Conservation (phyloP, 2,113 vertebrate species). For the Elanus axillaris region DNA sequence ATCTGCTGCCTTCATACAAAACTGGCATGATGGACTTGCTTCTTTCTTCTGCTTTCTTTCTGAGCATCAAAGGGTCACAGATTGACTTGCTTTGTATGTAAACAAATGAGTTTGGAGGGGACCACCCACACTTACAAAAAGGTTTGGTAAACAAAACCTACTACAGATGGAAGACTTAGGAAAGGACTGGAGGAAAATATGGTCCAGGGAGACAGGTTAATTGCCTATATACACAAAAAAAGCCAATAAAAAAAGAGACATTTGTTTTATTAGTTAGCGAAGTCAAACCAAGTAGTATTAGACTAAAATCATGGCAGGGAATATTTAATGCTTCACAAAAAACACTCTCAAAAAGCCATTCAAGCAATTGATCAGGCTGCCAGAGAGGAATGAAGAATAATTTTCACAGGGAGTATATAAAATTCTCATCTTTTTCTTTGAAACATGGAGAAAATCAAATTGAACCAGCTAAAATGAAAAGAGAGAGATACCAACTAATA, state of each 20-base stretch:
- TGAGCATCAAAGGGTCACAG: not conserved
- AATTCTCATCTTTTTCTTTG: not conserved
- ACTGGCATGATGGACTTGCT: not conserved
- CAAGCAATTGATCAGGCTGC: not conserved
- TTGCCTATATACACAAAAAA: not conserved
- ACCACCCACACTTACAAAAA: not conserved
- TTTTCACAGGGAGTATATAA: not conserved
- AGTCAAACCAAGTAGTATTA: not conserved
- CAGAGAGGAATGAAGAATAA: not conserved
- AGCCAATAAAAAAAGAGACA: not conserved
- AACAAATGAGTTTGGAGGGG: not conserved
- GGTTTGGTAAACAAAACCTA: not conserved
- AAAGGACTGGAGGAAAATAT: not conserved
- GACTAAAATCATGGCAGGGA: not conserved
- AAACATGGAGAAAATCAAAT: not conserved
- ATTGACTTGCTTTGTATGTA: not conserved
- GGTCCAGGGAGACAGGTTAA: not conserved
- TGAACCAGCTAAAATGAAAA: not conserved
- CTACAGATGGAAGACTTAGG: not conserved
- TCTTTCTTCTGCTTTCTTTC: not conserved
- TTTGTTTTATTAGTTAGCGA: not conserved
- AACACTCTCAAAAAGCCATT: not conserved
- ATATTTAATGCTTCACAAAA: not conserved
- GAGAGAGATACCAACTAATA: not conserved
- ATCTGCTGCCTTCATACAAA: not conserved